Base-by-base conservation (phyloP, 2,113 vertebrate species). In the Notothenia rossii region DNA sequence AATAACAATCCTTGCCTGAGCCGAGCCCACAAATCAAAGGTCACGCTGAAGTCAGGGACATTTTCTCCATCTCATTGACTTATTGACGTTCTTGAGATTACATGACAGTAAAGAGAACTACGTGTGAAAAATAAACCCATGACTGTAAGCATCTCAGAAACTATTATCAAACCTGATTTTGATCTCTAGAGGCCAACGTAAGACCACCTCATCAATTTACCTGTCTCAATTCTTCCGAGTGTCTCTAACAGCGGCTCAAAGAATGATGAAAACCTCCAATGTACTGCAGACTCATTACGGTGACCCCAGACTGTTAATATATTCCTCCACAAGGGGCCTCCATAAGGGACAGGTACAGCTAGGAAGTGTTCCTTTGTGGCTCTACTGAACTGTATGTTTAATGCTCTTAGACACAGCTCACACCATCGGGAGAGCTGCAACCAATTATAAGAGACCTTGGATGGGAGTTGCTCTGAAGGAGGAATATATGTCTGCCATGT, bases 361-460 rank as follows among this genome's bases (percentile, higher is more conserved):
- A 63, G 40, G 12, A 48, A 59, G 33, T 62, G 67, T 25, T 85
- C 74, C 74, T 70, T 8, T 40, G 64, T 58, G 84, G 48, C 69
- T 79, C 14, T 22, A 43, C 60, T 83, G 68, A 64, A 63, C 55
- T 68, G 51, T 59, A 76, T 83, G 63, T 79, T 88, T 82, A 88
- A 88, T 85, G 54, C 61, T 71, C 49, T 76, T 50, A 72, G 72
- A 78, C 77, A 74, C 69, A 49, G 61, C 71, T 64, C 22, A 55
- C 60, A 84, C 85, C 74, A 75, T 0, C 9, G 86, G 83, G 86
- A 86, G 53, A 81, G 15, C 49, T 73, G 84, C 65, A 66, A 75
- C 88, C 90, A 92, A 92, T 92, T 92, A 93, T 89, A 91, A 81
- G 48, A 67, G 76, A 71, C 70, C 65, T 49, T 68, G 70, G 78